Evolutionary conservation across 2,113 vertebrate species (phyloP).

Genomic region (Campylomormyrus numenius): DNA sequence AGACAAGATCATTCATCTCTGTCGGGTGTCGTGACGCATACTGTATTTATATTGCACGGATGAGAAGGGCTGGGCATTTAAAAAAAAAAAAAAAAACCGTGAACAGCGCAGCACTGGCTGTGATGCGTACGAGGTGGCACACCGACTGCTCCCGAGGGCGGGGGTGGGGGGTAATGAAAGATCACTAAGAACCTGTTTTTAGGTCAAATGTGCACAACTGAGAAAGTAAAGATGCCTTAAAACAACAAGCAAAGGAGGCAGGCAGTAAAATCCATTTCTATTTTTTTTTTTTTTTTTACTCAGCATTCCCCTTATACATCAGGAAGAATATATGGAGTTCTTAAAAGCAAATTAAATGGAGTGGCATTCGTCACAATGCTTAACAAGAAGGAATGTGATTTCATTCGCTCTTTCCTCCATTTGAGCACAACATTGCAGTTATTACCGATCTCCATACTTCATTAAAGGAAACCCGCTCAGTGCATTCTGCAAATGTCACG

Average conservation of each 20-base stretch:
- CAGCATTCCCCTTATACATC: neutral
- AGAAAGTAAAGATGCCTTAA: neutral
- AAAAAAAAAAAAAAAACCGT: neutral
- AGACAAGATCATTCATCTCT: neutral
- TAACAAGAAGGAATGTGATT: neutral
- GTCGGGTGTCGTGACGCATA: neutral
- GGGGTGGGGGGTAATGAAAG: neutral
- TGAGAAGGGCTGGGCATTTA: neutral
- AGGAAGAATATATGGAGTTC: neutral
- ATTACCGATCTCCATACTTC: neutral
- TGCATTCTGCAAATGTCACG: neutral
- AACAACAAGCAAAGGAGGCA: neutral
- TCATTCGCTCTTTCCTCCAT: neutral
- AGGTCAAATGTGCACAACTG: neutral
- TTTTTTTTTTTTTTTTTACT: neutral
- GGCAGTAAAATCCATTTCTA: neutral
- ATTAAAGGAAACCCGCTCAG: neutral
- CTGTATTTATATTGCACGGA: neutral
- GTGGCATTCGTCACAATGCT: neutral
- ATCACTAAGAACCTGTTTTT: neutral
- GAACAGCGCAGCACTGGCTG: neutral
- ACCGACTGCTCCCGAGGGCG: neutral
- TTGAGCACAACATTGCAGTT: constrained; percentile 7
- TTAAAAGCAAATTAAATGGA: neutral
- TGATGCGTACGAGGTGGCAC: neutral